Base-by-base conservation (phyloP, 2,113 vertebrate genomes). In the Halcyon malimbica region DNA sequence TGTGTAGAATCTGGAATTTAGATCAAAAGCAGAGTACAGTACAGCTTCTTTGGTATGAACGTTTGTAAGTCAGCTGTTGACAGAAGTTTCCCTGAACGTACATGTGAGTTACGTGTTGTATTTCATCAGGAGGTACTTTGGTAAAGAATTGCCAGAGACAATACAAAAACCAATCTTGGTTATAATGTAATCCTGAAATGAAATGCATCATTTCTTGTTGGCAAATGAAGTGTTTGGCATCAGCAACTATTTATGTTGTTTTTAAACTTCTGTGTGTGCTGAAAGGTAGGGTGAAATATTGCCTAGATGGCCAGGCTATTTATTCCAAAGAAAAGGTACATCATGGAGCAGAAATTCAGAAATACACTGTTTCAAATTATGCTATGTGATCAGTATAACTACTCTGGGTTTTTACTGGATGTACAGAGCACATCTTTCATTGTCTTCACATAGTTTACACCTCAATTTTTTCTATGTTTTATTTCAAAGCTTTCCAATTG, bases 201-300 rank as follows among this genome's bases (percentile, higher is more conserved):
- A 93, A 94, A 93, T 37, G 39, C 62, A 87, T 85, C 1, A 18
- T 67, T 93, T 89, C 81, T 84, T 78, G 56, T 88, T 93, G 91
- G 46, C 57, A 89, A 80, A 53, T 44, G 9, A 79, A 75, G 46
- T 42, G n/a, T 57, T 95, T 95, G 90, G 44, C 87, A 90, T 69
- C 25, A 90, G 37, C 31, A 93, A 76, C 41, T 80, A 50, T 85
- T 90, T 90, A 92, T 7, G 3, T 73, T 85, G 74, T 33, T 85
- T 90, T 74, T 54, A 62, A 70, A 67, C 18, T 69, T 29, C 53
- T 83, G 25, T 59, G 50, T 85, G n/a, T 80, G 41, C 74, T 90
- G 78, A 71, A 83, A 94, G 54, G 50, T 70, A 80, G 46, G 37
- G 44, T 59, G 63, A 90, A 85, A 25, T 69, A 50, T 85, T 91